Evolutionary conservation across 2,888 invertebrate genomes (phyloP), one percentile per base, ranked within the genome.

Genomic region (Catocala fraxini): DNA sequence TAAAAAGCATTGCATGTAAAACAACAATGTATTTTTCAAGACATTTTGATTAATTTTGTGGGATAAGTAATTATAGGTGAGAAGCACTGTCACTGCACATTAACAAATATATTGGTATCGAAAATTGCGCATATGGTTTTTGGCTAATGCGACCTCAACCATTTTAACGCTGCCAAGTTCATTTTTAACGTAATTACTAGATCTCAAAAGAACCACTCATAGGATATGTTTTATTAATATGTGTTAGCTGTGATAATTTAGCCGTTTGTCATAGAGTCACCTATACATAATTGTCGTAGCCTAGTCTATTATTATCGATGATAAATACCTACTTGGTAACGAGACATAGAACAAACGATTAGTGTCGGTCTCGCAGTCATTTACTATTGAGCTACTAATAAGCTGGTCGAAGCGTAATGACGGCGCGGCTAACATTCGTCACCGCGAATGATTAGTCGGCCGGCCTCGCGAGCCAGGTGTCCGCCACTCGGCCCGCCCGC

Each of bases 391-490:
- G 68, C 62, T 51, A 67, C 67, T 65, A 75, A 71, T 70, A 69
- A 75, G 78, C 64, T 60, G 34, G 67, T 67, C 62, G 63, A 63
- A 55, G 51, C 45, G 52, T 72, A 64, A 66, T 71, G 78, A 74
- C 70, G 62, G 70, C 70, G 58, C 45, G 46, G 47, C 39, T 39
- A 66, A 58, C 70, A 77, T 73, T 68, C 67, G 63, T 74, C 75
- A 75, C 68, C 57, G 70, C 55, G 49, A 54, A 59, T 78, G 75
- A 79, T 77, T 71, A 73, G 78, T 77, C 67, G 71, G n/a, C 25
- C 7, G 64, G 33, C 63, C 57, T 59, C 66, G 56, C 59, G 63
- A 73, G 77, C 81, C 86, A 86, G 85, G 86, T 82, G 86, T 78
- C 57, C 51, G 58, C 33, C 71, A 47, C 34, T 51, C 41, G 33